Evolutionary conservation across 1,140 invertebrate species (phyloP).

Genomic region (Heliconius congener): DNA sequence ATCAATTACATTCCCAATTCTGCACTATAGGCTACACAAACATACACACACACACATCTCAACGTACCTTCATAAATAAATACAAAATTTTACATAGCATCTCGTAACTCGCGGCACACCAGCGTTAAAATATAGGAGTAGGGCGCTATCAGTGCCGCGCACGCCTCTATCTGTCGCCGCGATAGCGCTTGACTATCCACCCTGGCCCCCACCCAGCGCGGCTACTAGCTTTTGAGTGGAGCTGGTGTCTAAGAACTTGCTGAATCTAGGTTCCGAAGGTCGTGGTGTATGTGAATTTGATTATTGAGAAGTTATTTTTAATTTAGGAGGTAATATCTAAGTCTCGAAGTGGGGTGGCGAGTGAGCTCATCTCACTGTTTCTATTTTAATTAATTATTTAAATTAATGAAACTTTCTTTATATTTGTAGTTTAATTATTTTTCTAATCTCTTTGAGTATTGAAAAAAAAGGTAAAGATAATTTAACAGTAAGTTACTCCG

Average conservation of each 20-base stretch:
- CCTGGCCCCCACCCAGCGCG: conserved; percentile 22
- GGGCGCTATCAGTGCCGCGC: conserved; percentile 51
- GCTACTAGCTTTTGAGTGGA: conserved; percentile 27
- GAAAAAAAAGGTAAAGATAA: no score
- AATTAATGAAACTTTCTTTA: no score
- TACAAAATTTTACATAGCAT: conserved; percentile 6
- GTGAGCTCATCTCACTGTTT: no score
- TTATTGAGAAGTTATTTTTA: not conserved
- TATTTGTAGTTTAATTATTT: no score
- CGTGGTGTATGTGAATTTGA: not conserved
- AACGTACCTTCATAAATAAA: not conserved
- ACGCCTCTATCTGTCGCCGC: conserved; percentile 52
- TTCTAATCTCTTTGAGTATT: no score
- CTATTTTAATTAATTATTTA: no score
- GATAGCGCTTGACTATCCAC: conserved; percentile 47
- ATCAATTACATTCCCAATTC: no score
- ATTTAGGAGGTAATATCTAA: not conserved
- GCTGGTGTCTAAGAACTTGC: not conserved
- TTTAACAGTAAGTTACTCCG: no score
- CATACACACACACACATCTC: not conserved
- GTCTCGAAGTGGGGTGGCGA: no score
- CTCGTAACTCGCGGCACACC: conserved; percentile 24
- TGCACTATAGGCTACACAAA: not conserved
- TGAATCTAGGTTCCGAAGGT: not conserved
- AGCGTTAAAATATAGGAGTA: conserved; percentile 47